Base-by-base conservation (phyloP, 2,797 vertebrate species). In the Vultur gryphus region DNA sequence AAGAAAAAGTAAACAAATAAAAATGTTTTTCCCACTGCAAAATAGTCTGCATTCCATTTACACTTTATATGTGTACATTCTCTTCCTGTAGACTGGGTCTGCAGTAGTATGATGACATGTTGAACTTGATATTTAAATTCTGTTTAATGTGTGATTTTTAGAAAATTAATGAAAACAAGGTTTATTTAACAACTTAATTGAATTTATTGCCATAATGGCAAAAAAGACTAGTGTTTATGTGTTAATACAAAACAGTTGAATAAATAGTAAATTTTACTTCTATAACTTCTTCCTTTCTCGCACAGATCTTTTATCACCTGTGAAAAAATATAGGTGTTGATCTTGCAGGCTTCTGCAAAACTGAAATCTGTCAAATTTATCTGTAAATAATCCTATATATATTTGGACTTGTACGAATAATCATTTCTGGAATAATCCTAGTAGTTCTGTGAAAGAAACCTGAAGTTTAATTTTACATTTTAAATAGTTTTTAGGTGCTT, bases 401-500 rank as follows among this genome's bases (percentile, higher is more conserved):
- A 21, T 67, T 77, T 80, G 39, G 8, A 64, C 11, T 78, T 66
- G 9, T 25, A 48, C 13, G 71, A 52, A 46, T 83, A 77, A 57
- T 91, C 0, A 16, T 64, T 84, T 92, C 18, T 61, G 14, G 57
- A 78, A 49, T 67, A 41, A 64, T 37, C 5, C 6, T 49, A 9
- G 26, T 72, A 35, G 29, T 46, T 84, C 52, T 80, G 4, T 64
- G 33, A 61, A 75, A 66, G 28, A 70, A 82, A 69, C 9, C 20
- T 62, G 29, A 46, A 26, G 7, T 73, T 81, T 86, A 82, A 72
- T 91, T 24, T 81, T 90, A 17, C 10, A n/a, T 67, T 93, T 90
- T 72, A 66, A 93, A 84, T 90, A 99, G 99, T 98, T 99, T 95
- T 39, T 90, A 87, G 98, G 98, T 82, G 97, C 97, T 76, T 84